Evolutionary conservation across 2,113 vertebrate genomes (phyloP).

Genomic region (Perca fluviatilis): DNA sequence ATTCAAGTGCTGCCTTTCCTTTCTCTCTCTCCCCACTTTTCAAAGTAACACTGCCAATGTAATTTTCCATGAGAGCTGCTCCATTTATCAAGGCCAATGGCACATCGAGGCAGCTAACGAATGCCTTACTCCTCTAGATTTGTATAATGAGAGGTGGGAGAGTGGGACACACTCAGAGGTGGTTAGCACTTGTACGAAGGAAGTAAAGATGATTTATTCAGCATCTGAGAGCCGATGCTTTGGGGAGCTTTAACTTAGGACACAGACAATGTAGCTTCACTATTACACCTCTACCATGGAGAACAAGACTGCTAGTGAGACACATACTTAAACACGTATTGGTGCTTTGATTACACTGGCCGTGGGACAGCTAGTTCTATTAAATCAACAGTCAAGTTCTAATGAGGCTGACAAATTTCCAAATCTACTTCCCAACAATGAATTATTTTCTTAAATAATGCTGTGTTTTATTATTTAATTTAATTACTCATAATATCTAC

Average conservation of each 20-base stretch:
- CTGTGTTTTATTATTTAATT: background rate
- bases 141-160: conserved; percentile 79
- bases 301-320: conserved; percentile 51
- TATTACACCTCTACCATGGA: conserved; percentile 49
- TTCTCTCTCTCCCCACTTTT: conserved; percentile 36
- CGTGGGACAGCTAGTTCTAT: conserved; percentile 3
- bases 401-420: background rate
- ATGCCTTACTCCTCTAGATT: conserved; percentile 74
- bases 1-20: conserved; percentile 60
- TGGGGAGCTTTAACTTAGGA: conserved; percentile 70
- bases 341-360: conserved; percentile 41
- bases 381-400: conserved; percentile 17
- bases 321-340: conserved; percentile 40
- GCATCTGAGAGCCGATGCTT: conserved; percentile 61
- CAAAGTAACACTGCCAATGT: conserved; percentile 74
- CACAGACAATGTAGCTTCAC: conserved; percentile 51
- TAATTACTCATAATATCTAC: background rate
- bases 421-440: background rate
- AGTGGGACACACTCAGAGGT: conserved; percentile 67
- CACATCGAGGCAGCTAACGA: conserved; percentile 71
- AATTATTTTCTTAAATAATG: background rate
- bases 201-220: conserved; percentile 77
- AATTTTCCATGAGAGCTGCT: conserved; percentile 81
- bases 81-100: conserved; percentile 79
- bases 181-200: conserved; percentile 69